Conservation (phyloP, 2,888 invertebrate genomes). For the Gibbula magus region DNA sequence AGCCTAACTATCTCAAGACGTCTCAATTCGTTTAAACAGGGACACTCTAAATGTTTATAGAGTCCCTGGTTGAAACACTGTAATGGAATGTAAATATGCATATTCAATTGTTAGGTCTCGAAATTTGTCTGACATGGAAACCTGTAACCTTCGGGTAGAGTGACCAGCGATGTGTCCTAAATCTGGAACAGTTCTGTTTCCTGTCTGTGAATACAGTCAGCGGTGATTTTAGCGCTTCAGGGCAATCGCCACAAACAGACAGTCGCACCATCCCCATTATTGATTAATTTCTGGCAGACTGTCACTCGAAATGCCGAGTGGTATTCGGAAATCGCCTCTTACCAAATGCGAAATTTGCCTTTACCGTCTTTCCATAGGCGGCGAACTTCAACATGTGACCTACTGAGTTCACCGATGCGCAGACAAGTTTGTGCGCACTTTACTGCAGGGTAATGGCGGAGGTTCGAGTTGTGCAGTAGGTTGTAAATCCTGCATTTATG, state of each 20-base stretch:
- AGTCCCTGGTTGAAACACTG: too few species aligned
- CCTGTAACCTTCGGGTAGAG: too few species aligned
- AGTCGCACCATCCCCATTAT: not conserved
- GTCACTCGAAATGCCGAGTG: slow-evolving; percentile 16
- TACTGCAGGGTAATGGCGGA: slow-evolving; percentile 42
- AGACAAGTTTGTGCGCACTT: slow-evolving; percentile 55
- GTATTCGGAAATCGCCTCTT: not conserved
- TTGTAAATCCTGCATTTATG: slow-evolving; percentile 43
- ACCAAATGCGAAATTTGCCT: slow-evolving; percentile 6
- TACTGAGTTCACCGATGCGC: slow-evolving; percentile 46
- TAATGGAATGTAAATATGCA: too few species aligned
- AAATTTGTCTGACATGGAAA: too few species aligned
- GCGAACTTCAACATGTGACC: slow-evolving; percentile 25
- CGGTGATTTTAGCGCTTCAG: not conserved
- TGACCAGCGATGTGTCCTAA: too few species aligned
- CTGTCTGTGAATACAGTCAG: not conserved
- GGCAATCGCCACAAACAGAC: slow-evolving; percentile 16
- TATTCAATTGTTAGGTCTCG: too few species aligned
- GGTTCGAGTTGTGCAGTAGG: slow-evolving; percentile 35
- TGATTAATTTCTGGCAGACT: slow-evolving; percentile 3
- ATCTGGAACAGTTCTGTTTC: too few species aligned
- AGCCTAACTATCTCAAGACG: too few species aligned
- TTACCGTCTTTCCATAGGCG: slow-evolving; percentile 10
- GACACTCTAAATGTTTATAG: too few species aligned
- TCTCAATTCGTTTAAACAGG: too few species aligned